These are phyloP conservation scores for Didymodactylos carnosus DNA, from an alignment of 2,888 invertebrate species.

Conservation along the genomic window DNA sequence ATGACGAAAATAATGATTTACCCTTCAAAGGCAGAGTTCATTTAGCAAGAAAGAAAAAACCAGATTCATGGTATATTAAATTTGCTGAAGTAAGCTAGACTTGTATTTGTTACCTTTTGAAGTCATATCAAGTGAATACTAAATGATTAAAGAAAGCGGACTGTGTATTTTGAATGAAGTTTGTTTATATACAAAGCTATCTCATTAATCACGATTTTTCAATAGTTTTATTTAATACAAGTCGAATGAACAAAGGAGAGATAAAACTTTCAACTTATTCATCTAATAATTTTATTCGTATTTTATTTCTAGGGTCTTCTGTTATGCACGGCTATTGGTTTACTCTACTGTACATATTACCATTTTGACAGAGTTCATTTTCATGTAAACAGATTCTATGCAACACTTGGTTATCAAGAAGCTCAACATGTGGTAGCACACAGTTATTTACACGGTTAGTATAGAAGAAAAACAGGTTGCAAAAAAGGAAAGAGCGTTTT, in stretches of 20 bases:
- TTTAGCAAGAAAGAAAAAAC: slow-evolving; percentile 33
- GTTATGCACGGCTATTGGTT: not conserved
- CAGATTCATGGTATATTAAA: slow-evolving; percentile 26
- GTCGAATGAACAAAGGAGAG: too few relatives aligned
- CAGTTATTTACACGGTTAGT: slow-evolving; percentile 34
- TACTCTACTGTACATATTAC: slow-evolving; percentile 22
- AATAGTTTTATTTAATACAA: too few relatives aligned
- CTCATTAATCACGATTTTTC: too few relatives aligned
- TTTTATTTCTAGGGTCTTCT: not conserved
- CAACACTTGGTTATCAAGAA: slow-evolving; percentile 33
- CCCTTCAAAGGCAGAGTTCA: slow-evolving; percentile 37
- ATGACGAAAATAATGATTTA: slow-evolving; percentile 17
- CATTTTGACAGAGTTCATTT: slow-evolving; percentile 36
- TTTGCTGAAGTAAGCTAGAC: slow-evolving; percentile 22
- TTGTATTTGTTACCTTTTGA: not conserved
- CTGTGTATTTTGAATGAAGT: not conserved
- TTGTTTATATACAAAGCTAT: too few relatives aligned
- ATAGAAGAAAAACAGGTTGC: too few relatives aligned
- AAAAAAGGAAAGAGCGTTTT: too few relatives aligned
- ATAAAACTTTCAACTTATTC: too few relatives aligned
- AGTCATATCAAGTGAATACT: not conserved
- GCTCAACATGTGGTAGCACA: slow-evolving; percentile 37
- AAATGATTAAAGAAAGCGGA: not conserved
- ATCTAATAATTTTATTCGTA: not conserved
- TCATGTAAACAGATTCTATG: slow-evolving; percentile 34